Evolutionary conservation across 2,797 vertebrate genomes (phyloP).

Genomic region (Danionella dracula): DNA sequence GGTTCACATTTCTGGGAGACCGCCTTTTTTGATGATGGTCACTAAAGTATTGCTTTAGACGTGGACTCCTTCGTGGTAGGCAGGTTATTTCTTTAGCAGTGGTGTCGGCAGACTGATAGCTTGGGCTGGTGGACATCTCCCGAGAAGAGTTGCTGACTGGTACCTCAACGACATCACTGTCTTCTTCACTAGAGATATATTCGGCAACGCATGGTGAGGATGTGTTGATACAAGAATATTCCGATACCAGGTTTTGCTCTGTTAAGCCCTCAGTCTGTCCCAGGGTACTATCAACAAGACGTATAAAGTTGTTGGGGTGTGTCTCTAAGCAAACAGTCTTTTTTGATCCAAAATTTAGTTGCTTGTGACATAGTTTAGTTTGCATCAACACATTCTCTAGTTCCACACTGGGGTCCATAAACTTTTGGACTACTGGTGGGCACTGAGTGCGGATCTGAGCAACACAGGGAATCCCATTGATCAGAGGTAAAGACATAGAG

Average conservation of each 20-base stretch:
- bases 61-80: not conserved
- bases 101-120: not conserved
- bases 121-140: not conserved
- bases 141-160: constrained; percentile 34
- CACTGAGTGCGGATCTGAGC: not conserved
- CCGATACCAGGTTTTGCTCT: constrained; percentile 53
- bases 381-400: not conserved
- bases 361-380: not conserved
- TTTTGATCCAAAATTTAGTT: not conserved
- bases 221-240: constrained; percentile 46
- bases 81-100: not conserved
- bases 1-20: not conserved
- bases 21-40: not conserved
- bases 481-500: constrained; percentile 9
- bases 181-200: constrained; percentile 59
- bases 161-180: constrained; percentile 67
- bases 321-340: not conserved
- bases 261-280: constrained; percentile 49
- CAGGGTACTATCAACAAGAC: constrained; percentile 58
- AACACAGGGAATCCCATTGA: constrained; percentile 1
- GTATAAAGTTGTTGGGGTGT: not conserved
- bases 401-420: not conserved
- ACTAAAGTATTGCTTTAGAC: not conserved
- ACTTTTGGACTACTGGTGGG: constrained; percentile 31
- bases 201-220: constrained; percentile 25